These are phyloP conservation scores for Didymodactylos carnosus DNA, from an alignment of 2,888 invertebrate genomes.

Conservation along the genomic window DNA sequence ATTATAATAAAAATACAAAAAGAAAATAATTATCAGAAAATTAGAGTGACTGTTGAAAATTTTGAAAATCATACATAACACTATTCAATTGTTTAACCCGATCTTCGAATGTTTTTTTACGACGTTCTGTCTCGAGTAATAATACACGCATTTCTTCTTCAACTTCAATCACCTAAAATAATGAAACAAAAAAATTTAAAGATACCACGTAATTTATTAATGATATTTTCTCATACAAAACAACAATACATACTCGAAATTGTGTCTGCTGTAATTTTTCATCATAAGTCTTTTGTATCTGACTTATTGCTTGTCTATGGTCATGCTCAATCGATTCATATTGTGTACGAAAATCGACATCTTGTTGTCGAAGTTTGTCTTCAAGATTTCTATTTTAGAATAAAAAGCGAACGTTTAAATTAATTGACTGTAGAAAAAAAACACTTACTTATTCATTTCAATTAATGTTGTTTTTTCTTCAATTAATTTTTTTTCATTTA, in stretches of 20 bases:
- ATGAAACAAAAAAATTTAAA: too few species aligned
- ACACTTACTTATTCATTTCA: constrained; percentile 19
- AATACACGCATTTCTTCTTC: constrained; percentile 32
- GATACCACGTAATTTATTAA: too few species aligned
- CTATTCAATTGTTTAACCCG: constrained; percentile 25
- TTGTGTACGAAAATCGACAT: constrained; percentile 29
- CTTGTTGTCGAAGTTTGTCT: constrained; percentile 24
- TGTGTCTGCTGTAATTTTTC: constrained; percentile 24
- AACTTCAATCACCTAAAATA: too few species aligned
- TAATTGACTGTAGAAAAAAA: background rate
- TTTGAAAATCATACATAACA: constrained; percentile 23
- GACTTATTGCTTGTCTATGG: constrained; percentile 22
- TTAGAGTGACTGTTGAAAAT: too few species aligned
- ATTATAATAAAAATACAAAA: too few species aligned
- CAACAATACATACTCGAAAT: constrained; percentile 22
- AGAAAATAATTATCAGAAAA: too few species aligned
- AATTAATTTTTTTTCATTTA: constrained; percentile 23
- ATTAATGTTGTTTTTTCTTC: constrained; percentile 25
- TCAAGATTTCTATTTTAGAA: constrained; percentile 14
- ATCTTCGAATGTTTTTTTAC: constrained; percentile 25
- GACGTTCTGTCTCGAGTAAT: constrained; percentile 24
- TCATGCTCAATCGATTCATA: constrained; percentile 25
- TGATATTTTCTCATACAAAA: too few species aligned
- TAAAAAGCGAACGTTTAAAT: too few species aligned
- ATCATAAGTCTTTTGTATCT: constrained; percentile 23